Evolutionary conservation across 2,888 invertebrate species (phyloP).

Genomic region (Lasiommata megera): DNA sequence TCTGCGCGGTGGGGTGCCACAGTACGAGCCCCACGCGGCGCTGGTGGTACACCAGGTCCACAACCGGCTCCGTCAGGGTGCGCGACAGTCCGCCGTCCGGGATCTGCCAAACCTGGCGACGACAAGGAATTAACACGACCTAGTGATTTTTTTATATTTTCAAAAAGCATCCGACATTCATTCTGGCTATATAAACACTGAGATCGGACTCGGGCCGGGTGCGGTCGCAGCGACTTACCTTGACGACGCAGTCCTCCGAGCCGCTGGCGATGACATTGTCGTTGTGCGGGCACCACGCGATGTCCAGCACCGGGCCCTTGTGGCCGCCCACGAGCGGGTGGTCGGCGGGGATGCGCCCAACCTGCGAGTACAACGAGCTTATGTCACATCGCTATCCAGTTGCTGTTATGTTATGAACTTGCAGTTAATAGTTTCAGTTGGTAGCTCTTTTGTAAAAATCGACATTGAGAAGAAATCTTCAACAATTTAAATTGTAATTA

Average conservation of each 20-base stretch:
- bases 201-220: too few species aligned
- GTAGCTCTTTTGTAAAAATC: too few species aligned
- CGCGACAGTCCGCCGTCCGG: constrained; percentile 94
- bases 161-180: too few species aligned
- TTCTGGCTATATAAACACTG: too few species aligned
- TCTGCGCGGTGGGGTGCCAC: constrained; percentile 98
- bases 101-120: constrained; percentile 91
- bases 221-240: too few species aligned
- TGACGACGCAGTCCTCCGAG: constrained; percentile 98
- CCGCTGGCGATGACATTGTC: constrained; percentile 99
- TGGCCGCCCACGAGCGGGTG: constrained; percentile 97
- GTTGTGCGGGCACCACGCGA: constrained; percentile 99
- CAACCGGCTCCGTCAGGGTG: constrained; percentile 95
- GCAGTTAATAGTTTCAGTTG: too few species aligned
- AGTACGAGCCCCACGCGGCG: constrained; percentile 95
- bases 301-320: constrained; percentile 97
- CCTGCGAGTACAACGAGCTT: constrained; percentile 78
- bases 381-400: too few species aligned
- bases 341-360: constrained; percentile 96
- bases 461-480: too few species aligned
- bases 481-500: too few species aligned
- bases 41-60: constrained; percentile 95
- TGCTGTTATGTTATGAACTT: too few species aligned
- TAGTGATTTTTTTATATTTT: too few species aligned
- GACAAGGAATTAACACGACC: not conserved